Evolutionary conservation across 2,113 vertebrate genomes (phyloP).

Genomic region (Litocranius walleri): DNA sequence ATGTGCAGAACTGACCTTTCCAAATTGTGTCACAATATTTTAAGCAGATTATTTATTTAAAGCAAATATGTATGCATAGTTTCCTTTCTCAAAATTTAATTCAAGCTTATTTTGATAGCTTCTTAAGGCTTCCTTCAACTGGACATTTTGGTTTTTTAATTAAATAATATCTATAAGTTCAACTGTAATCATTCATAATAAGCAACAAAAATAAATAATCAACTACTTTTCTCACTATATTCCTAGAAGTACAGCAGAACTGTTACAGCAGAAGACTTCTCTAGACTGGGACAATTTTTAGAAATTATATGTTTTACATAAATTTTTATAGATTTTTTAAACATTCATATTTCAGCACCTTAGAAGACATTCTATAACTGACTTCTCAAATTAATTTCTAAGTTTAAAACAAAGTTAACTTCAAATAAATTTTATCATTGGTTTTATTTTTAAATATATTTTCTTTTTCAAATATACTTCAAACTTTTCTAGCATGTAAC

Average conservation of each 20-base stretch:
- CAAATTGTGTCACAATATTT: background rate
- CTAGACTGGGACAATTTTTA: background rate
- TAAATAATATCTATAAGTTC: background rate
- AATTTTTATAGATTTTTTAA: constrained; percentile 1
- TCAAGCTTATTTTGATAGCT: background rate
- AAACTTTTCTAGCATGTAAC: background rate
- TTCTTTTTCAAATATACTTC: background rate
- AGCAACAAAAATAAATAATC: background rate
- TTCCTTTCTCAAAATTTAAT: constrained; percentile 4
- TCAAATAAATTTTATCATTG: background rate
- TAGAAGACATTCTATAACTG: background rate
- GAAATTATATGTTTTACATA: background rate
- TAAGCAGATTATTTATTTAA: background rate
- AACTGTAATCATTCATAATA: background rate
- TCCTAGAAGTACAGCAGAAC: background rate
- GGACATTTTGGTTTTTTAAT: background rate
- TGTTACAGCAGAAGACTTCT: background rate
- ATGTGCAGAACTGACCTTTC: background rate
- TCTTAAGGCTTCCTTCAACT: background rate
- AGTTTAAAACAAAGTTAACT: background rate
- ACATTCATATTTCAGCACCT: background rate
- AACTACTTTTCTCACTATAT: background rate
- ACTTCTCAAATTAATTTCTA: background rate
- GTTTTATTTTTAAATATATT: constrained; percentile 11
- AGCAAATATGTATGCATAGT: background rate